phyloP scores from a whole-genome alignment of 2,113 vertebrate species.

The Brachyhypopomus occidentalis region DNA sequence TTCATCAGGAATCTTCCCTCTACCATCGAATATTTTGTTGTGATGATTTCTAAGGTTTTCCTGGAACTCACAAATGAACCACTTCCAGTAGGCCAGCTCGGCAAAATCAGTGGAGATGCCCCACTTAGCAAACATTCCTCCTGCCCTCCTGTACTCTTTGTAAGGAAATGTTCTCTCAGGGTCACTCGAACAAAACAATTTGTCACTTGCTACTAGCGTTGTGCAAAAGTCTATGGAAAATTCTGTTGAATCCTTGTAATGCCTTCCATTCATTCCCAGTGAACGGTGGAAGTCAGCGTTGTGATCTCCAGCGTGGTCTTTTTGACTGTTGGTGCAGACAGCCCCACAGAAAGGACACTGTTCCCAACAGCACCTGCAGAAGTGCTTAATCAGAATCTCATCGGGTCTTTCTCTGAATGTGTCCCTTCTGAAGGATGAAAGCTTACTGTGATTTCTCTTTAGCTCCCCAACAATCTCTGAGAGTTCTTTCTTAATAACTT shows the following conservation, averaged over 20 bases:
- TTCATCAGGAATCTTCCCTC: neutral
- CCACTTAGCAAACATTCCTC: neutral
- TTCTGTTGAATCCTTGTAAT: conserved; percentile 1
- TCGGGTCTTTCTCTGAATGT: conserved; percentile 39
- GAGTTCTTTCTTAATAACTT: conserved; percentile 20
- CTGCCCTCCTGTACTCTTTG: conserved; percentile 21
- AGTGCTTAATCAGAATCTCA: conserved; percentile 58
- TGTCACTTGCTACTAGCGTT: conserved; percentile 7
- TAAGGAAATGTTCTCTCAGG: neutral
- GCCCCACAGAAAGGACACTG: conserved; percentile 66
- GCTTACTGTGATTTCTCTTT: neutral
- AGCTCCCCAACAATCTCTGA: neutral
- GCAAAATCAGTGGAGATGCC: conserved; percentile 17
- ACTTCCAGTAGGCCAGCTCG: conserved; percentile 28
- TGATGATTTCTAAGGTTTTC: conserved; percentile 7
- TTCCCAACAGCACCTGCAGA: conserved; percentile 67
- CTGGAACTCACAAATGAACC: conserved; percentile 33
- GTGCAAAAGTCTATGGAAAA: conserved; percentile 8
- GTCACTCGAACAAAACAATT: neutral
- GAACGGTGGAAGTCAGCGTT: conserved; percentile 21
- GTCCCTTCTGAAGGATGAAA: conserved; percentile 10
- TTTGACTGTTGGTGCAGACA: conserved; percentile 57
- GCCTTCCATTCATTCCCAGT: neutral
- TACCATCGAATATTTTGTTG: neutral
- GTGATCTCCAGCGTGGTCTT: conserved; percentile 19